phyloP scores from a whole-genome alignment of 2,113 vertebrate genomes.

The Forbesichthys agassizii region DNA sequence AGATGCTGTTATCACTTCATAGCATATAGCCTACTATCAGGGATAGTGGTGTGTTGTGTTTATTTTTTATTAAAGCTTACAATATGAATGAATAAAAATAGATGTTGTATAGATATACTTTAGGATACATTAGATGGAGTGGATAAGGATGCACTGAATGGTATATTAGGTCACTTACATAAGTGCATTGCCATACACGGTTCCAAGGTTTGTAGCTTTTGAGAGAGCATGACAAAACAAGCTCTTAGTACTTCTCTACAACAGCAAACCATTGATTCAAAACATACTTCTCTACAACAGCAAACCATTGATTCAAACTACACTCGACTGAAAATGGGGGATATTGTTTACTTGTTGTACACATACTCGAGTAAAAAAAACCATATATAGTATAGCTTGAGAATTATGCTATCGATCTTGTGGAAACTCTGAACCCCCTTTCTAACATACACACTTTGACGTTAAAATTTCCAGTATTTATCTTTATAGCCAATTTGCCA shows the following conservation, averaged over 20 bases:
- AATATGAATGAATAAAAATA: constrained; percentile 35
- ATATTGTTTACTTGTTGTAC: constrained; percentile 40
- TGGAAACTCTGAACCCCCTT: constrained; percentile 25
- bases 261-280: constrained; percentile 28
- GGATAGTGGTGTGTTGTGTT: background rate
- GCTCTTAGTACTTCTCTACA: constrained; percentile 12
- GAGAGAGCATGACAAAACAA: constrained; percentile 1
- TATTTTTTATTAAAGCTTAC: constrained; percentile 6
- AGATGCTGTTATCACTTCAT: constrained; percentile 25
- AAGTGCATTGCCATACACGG: constrained; percentile 22
- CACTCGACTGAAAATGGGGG: constrained; percentile 25
- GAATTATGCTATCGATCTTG: constrained; percentile 53
- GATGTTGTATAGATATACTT: constrained; percentile 13
- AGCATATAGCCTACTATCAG: too few relatives aligned
- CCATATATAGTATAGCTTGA: constrained; percentile 20
- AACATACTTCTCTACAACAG: constrained; percentile 7
- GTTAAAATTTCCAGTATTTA: constrained; percentile 45
- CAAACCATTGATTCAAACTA: constrained; percentile 30
- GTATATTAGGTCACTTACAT: constrained; percentile 20
- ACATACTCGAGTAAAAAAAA: constrained; percentile 34
- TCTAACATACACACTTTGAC: constrained; percentile 26
- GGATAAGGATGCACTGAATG: constrained; percentile 4
- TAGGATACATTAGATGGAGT: constrained; percentile 12
- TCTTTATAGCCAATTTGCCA: constrained; percentile 18
- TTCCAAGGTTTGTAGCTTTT: background rate